phyloP scores from a whole-genome alignment of 2,113 vertebrate species.

The Sinocyclocheilus rhinocerous region DNA sequence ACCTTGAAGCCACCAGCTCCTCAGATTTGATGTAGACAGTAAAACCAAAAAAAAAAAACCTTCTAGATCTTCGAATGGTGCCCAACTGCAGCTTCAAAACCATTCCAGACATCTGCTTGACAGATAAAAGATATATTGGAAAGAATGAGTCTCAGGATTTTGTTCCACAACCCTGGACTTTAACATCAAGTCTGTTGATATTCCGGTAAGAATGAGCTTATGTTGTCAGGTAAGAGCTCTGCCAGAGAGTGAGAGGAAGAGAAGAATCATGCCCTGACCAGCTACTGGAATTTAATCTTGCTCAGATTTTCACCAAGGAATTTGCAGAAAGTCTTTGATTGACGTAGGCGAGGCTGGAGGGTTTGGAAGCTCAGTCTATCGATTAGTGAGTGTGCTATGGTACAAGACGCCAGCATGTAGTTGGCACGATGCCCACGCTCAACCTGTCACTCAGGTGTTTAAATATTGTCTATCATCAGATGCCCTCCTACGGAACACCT shows the following conservation, averaged over 20 bases:
- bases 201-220: conserved; percentile 30
- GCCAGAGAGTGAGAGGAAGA: conserved; percentile 43
- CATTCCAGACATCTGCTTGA: conserved; percentile 50
- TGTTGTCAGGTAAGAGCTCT: conserved; percentile 21
- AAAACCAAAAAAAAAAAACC: no score
- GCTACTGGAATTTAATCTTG: conserved; percentile 68
- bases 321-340: conserved; percentile 46
- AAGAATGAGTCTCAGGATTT: conserved; percentile 40
- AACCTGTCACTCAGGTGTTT: conserved; percentile 12
- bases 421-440: neutral
- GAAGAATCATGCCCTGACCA: conserved; percentile 69
- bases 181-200: conserved; percentile 31
- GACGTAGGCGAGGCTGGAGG: conserved; percentile 4
- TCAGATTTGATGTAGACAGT: no score
- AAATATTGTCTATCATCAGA: neutral
- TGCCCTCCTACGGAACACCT: neutral
- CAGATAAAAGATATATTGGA: conserved; percentile 51
- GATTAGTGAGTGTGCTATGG: neutral
- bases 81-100: conserved; percentile 25
- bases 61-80: conserved; percentile 7
- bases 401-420: neutral
- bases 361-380: neutral
- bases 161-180: conserved; percentile 33
- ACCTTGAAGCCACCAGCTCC: conserved; percentile 52
- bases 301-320: conserved; percentile 54